Percentiles rank a stretch among this genome's conserved stretches.
phyloP scores from a whole-genome alignment of 1,140 invertebrate genomes.

The Bacillus rossius region DNA sequence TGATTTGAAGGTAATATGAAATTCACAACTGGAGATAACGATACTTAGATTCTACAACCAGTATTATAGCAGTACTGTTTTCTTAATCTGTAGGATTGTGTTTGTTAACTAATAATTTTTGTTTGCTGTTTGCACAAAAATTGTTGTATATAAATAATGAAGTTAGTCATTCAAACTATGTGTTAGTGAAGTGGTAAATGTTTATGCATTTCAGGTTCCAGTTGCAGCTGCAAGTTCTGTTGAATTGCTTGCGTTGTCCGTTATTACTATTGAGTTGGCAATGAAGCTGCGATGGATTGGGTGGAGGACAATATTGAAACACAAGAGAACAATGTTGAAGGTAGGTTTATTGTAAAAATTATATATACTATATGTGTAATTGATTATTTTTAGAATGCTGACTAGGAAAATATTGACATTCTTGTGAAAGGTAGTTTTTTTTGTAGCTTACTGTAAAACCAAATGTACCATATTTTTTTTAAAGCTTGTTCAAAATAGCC shows the following conservation, averaged over 20 bases:
- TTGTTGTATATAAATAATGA: background rate
- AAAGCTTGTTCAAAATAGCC: too few species aligned
- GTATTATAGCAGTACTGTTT: too few species aligned
- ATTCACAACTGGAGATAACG: too few species aligned
- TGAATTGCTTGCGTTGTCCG: conserved; percentile 69
- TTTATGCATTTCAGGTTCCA: conserved; percentile 49
- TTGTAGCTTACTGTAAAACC: too few species aligned
- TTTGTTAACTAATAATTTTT: background rate
- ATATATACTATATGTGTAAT: background rate
- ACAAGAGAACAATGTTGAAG: conserved; percentile 82
- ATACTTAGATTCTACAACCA: too few species aligned
- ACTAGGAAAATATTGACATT: background rate
- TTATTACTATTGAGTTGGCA: conserved; percentile 72
- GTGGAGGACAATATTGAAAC: conserved; percentile 71
- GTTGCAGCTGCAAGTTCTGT: conserved; percentile 78
- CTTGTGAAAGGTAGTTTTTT: background rate
- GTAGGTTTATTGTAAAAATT: conserved; percentile 42
- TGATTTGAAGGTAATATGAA: too few species aligned
- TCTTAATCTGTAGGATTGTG: too few species aligned
- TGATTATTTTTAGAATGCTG: background rate
- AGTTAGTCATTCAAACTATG: background rate
- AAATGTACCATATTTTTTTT: too few species aligned
- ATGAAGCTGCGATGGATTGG: conserved; percentile 84
- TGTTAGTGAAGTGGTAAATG: background rate
- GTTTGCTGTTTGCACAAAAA: background rate